phyloP scores from a whole-genome alignment of 2,113 vertebrate species.

The Laticauda laticaudata region DNA sequence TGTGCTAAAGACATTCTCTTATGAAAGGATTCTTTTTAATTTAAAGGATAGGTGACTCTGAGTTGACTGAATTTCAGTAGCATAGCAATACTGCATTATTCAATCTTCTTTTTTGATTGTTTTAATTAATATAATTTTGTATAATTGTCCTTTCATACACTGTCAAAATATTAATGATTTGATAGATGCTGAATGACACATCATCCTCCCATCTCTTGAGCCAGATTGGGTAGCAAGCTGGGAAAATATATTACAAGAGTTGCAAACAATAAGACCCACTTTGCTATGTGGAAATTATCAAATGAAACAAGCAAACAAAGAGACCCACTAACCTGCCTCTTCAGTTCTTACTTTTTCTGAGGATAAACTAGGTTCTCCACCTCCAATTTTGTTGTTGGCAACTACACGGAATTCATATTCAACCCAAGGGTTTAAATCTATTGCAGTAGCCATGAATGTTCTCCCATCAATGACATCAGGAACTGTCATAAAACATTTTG shows the following conservation, averaged over 20 bases:
- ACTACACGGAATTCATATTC: constrained; percentile 97
- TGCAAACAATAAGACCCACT: neutral
- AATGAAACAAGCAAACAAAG: constrained; percentile 56
- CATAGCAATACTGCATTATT: neutral
- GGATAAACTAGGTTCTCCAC: constrained; percentile 90
- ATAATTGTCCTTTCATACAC: neutral
- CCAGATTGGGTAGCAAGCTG: neutral
- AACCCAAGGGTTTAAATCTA: constrained; percentile 93
- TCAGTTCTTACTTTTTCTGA: constrained; percentile 94
- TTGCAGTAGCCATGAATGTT: constrained; percentile 87
- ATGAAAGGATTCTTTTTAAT: constrained; percentile 21
- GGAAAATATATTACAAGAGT: neutral
- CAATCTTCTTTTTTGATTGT: neutral
- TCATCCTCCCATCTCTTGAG: neutral
- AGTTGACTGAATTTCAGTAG: neutral
- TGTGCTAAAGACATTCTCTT: constrained; percentile 16
- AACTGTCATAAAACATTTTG: constrained; percentile 65
- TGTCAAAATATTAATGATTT: neutral
- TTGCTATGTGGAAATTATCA: constrained; percentile 24
- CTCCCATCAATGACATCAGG: constrained; percentile 85
- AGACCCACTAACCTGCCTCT: constrained; percentile 87
- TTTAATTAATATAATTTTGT: neutral
- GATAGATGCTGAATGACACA: neutral
- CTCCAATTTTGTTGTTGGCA: constrained; percentile 87
- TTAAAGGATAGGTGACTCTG: neutral